These are phyloP conservation scores for Chloropsis cyanopogon DNA, from an alignment of 2,113 vertebrate genomes.

Conservation along the genomic window DNA sequence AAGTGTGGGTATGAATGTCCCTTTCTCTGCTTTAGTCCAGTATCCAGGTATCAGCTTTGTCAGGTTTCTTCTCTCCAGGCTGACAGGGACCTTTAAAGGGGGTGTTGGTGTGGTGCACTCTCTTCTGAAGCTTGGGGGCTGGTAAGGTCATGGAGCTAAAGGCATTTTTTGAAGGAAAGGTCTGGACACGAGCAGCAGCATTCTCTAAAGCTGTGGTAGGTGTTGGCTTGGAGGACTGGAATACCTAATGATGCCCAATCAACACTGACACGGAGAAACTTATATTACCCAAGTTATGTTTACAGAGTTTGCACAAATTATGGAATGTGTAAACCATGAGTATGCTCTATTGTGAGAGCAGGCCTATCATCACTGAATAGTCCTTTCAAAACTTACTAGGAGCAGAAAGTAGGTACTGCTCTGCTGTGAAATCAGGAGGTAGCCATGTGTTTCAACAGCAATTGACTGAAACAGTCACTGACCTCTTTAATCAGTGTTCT, in stretches of 20 bases:
- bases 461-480: neutral
- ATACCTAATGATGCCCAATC: neutral
- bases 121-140: neutral
- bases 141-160: neutral
- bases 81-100: neutral
- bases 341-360: neutral
- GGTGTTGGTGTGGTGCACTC: too few relatives aligned
- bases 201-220: neutral
- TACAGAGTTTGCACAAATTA: neutral
- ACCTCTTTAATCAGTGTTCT: neutral
- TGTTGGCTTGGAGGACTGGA: neutral
- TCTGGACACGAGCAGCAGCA: neutral
- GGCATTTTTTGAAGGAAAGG: neutral
- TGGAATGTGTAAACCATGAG: neutral
- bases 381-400: neutral
- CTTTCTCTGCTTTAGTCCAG: neutral
- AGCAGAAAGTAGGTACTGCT: neutral
- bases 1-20: neutral
- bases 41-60: neutral
- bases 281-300: neutral
- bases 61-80: neutral
- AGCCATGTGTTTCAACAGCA: neutral
- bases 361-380: accelerated
- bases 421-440: neutral
- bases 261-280: neutral